phyloP scores from a whole-genome alignment of 2,888 invertebrate species.

The Drosophila kuntzei region DNA sequence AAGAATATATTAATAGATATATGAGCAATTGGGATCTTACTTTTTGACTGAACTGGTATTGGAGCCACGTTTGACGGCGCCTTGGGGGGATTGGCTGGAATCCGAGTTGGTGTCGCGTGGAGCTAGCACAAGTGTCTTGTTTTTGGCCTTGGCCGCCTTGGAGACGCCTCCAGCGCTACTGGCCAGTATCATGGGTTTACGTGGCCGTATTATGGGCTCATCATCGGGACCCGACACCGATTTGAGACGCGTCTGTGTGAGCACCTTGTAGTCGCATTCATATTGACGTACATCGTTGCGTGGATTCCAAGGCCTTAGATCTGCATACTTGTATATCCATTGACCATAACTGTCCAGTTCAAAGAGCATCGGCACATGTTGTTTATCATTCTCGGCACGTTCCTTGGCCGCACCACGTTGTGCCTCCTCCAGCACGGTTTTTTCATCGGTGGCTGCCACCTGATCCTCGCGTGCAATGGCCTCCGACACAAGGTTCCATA shows the following conservation, averaged over 20 bases:
- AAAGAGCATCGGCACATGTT: constrained; percentile 92
- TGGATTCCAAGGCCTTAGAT: constrained; percentile 95
- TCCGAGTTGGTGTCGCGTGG: constrained; percentile 86
- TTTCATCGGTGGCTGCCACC: constrained; percentile 95
- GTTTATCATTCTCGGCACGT: constrained; percentile 88
- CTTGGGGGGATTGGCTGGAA: constrained; percentile 86
- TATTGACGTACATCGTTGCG: constrained; percentile 94
- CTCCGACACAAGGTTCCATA: constrained; percentile 95
- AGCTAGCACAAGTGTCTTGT: constrained; percentile 55
- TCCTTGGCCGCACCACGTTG: constrained; percentile 92
- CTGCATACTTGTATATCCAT: constrained; percentile 92
- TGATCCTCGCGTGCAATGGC: constrained; percentile 94
- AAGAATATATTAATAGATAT: neutral
- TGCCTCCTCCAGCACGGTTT: constrained; percentile 94
- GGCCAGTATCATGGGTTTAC: constrained; percentile 21
- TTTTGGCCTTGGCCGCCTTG: constrained; percentile 55
- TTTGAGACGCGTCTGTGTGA: constrained; percentile 91
- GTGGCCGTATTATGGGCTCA: constrained; percentile 3
- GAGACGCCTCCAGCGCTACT: neutral
- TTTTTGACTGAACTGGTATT: constrained; percentile 61
- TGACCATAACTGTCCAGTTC: constrained; percentile 87
- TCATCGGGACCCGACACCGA: constrained; percentile 86
- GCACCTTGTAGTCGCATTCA: constrained; percentile 92
- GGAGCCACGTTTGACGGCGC: constrained; percentile 61
- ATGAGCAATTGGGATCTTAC: constrained; percentile 49